Percentiles rank a stretch among this genome's conserved stretches.
Evolutionary conservation across 2,888 invertebrate genomes (phyloP).

Genomic region (Deilephila elpenor): DNA sequence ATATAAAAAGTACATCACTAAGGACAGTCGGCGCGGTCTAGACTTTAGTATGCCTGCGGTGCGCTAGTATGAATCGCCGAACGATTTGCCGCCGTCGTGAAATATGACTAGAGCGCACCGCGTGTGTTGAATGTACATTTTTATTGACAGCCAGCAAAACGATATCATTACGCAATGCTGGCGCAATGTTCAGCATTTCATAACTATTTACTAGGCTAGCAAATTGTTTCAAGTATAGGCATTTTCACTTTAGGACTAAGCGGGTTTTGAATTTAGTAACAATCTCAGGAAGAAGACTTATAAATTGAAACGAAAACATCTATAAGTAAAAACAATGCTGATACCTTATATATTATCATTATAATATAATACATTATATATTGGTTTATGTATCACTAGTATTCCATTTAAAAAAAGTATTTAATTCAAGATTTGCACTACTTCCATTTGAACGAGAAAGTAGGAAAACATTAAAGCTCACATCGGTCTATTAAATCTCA

Average conservation of each 20-base stretch:
- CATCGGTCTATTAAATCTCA: too few relatives aligned
- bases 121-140: slow-evolving; percentile 49
- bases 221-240: neutral
- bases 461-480: neutral
- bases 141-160: slow-evolving; percentile 47
- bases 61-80: slow-evolving; percentile 50
- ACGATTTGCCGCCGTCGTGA: slow-evolving; percentile 55
- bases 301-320: too few relatives aligned
- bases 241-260: neutral
- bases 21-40: slow-evolving; percentile 43
- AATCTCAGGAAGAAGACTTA: too few relatives aligned
- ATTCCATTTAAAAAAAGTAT: too few relatives aligned
- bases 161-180: neutral
- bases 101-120: slow-evolving; percentile 53
- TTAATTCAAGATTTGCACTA: neutral
- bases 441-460: neutral
- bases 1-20: neutral
- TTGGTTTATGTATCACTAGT: too few relatives aligned
- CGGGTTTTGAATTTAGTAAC: neutral
- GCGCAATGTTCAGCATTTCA: neutral
- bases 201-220: neutral
- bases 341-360: too few relatives aligned
- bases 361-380: too few relatives aligned
- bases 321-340: too few relatives aligned
- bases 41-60: slow-evolving; percentile 37